Base-by-base conservation (phyloP, 2,797 vertebrate species). In the Argentina silus region DNA sequence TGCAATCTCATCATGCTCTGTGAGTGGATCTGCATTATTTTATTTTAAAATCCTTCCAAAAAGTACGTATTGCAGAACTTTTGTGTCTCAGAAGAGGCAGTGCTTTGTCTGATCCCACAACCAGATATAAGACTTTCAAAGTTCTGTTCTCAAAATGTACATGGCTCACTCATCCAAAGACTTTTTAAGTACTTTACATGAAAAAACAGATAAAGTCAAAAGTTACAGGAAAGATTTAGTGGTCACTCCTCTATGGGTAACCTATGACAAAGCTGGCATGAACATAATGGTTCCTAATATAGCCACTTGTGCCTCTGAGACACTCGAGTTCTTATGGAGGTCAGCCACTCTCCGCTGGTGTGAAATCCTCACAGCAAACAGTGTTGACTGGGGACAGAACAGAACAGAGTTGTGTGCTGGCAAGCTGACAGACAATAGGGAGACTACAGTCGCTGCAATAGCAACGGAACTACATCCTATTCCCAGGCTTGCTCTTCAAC, bases 401-500 rank as follows among this genome's bases (percentile, higher is more conserved):
- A 68, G 50, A 23, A 27, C 5, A 27, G 11, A 11, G 14, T 10
- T 27, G 21, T 14, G 15, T 21, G n/a, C 69, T 63, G 69, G 60
- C 15, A 60, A 15, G 65, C 43, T 67, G 55, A 23, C 63, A 68
- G 71, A 19, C 69, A 23, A 70, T 42, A 23, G 64, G 69, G 55
- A 53, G 63, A 64, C 65, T 74, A 71, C 85, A 14, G 85, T 74
- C 74, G 14, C 65, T 75, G 72, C 85, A 14, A 86, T 74, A 76
- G 21, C 23, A 60, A 65, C 27, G 75, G 56, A 67, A 59, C 42
- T 15, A 15, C 42, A 7, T 55, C 7, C 48, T 80, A 78, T 85
- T 87, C 82, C 81, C 86, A 81, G 70, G 78, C 75, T 78, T 73
- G 66, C 83, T 74, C 63, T 8, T 74, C 75, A 67, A 73, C 78